Base-by-base conservation (phyloP, 2,888 invertebrate species). In the Drosophila anceps region DNA sequence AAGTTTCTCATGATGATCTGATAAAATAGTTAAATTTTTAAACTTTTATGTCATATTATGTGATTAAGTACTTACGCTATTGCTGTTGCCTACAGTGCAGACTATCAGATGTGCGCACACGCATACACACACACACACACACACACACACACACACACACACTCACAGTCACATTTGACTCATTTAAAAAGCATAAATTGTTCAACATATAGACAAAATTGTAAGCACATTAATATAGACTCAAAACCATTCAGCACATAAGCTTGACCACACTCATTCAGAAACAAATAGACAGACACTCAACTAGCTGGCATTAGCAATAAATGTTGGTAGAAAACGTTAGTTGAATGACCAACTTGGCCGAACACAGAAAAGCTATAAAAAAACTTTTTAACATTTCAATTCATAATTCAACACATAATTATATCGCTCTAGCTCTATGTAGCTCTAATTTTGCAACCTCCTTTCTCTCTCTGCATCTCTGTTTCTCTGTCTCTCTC, bases 381-480 rank as follows among this genome's bases (percentile, higher is more conserved):
- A 75, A 50, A 86, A 86, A 88, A 88, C 81, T 88, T 88, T 84
- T 76, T 51, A 73, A 57, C 79, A 89, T 87, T 89, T 84, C 84
- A 87, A 84, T 84, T 84, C 69, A 81, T 84, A 87, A 89, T 87
- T 84, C 88, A 84, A 67, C 85, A 84, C 79, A 81, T 87, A 89
- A 84, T 84, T 82, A 84, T 84, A 67, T 81, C 60, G 53, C 6
- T 29, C 76, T 70, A 33, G 43, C 63, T 68, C 58, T 63, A 39
- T 68, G 70, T 66, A 46, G 39, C 70, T 55, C 43, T 20, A 27
- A 27, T 55, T 51, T 18, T 35, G 8, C 18, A 41, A 27, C 31
- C 20, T 55, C 18, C 5, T 18, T 18, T 29, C 13, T 2, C 35
- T 9, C 15, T 33, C 1, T 24, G n/a, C n/a, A n/a, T n/a, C n/a